Base-by-base conservation (phyloP, 2,888 invertebrate genomes). In the Adineta ricciae region DNA sequence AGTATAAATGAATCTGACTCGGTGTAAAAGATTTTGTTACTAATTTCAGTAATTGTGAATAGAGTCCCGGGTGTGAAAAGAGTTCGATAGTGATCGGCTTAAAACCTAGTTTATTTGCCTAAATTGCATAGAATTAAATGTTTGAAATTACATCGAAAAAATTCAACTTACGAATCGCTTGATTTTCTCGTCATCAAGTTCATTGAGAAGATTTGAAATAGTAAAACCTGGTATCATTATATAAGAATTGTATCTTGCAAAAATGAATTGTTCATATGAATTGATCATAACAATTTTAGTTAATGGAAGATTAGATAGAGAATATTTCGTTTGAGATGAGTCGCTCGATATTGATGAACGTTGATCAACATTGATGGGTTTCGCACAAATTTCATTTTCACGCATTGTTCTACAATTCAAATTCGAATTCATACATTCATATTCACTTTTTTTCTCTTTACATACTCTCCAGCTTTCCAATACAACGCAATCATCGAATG, bases 381-480 rank as follows among this genome's bases (percentile, higher is more conserved):
- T 64, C 32, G 16, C 16, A 64, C 32, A 32, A 32, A 0, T 64
- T 19, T 64, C 64, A 19, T 5, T 2, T 64, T 64, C 64, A 64
- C 27, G 14, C 64, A 64, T 64, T 27, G 32, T 16, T 64, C 64
- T 64, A 27, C 24, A 24, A 56, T 56, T 27, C 2, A 64, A 14
- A 32, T 16, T 19, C 14, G 19, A 16, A 50, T 7, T 7, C 9
- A 16, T 50, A n/a, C n/a, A n/a, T n/a, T n/a, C n/a, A n/a, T n/a
- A n/a, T n/a, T n/a, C n/a, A n/a, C n/a, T n/a, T n/a, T n/a, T n/a
- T n/a, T n/a, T n/a, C n/a, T n/a, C n/a, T 46, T 46, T 7, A 64
- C 64, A 64, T 64, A 64, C 64, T 64, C 64, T 32, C 32, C 64
- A 64, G 64, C 64, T 64, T 64, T 64, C 64, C 64, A 64, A 64